These are phyloP conservation scores for Lordiphosa andalusiaca DNA, from an alignment of 2,888 invertebrate species.

Conservation along the genomic window DNA sequence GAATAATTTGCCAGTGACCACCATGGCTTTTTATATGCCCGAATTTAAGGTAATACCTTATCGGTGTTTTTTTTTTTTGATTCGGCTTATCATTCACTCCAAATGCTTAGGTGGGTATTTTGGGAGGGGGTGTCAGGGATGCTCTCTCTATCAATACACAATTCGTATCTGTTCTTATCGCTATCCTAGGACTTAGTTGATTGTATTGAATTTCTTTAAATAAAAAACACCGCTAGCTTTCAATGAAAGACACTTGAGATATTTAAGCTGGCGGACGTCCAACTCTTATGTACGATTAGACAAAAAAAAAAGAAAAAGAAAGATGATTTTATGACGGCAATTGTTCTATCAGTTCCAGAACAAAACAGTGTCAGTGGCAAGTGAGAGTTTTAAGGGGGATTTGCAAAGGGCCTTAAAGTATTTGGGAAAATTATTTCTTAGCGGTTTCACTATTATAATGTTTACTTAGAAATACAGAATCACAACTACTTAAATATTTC, in stretches of 20 bases:
- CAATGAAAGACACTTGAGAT: constrained; percentile 43
- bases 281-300: constrained; percentile 16
- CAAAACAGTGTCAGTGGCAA: no score
- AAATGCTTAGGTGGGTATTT: no score
- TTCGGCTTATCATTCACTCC: not conserved
- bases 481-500: no score
- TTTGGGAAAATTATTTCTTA: no score
- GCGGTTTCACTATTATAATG: no score
- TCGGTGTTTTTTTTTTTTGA: not conserved
- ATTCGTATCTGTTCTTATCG: constrained; percentile 14
- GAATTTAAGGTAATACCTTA: not conserved
- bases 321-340: constrained; percentile 34
- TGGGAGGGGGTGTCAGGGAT: no score
- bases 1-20: constrained; percentile 27
- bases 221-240: constrained; percentile 17
- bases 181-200: not conserved
- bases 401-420: no score
- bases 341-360: not conserved
- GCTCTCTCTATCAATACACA: no score
- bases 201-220: constrained; percentile 7
- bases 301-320: constrained; percentile 20
- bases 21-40: constrained; percentile 16
- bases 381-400: no score
- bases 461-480: no score
- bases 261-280: constrained; percentile 22